These are phyloP conservation scores for Pterobdella sp. DNA, from an alignment of 2,888 invertebrate species.

Conservation along the genomic window DNA sequence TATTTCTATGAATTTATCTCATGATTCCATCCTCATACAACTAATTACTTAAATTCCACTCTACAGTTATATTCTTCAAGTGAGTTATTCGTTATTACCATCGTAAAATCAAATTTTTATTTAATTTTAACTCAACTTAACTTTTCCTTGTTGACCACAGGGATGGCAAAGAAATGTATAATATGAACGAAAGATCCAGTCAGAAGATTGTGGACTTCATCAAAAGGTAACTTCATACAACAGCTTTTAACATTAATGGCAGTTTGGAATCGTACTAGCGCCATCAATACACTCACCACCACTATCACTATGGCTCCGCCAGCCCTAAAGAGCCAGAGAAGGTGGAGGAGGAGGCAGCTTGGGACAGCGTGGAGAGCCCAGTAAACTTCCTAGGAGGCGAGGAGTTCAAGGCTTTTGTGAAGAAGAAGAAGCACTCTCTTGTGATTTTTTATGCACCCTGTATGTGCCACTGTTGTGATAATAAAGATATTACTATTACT, in stretches of 20 bases:
- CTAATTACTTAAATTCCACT: neutral
- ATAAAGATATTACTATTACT: too few species aligned
- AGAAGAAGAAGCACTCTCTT: conserved; percentile 76
- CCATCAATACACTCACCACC: neutral
- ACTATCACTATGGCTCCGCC: neutral
- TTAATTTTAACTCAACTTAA: conserved; percentile 2
- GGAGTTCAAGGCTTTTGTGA: conserved; percentile 65
- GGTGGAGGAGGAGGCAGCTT: conserved; percentile 70
- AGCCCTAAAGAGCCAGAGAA: conserved; percentile 70
- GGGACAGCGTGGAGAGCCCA: conserved; percentile 66
- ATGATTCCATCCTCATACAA: neutral
- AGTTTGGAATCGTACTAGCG: too few species aligned
- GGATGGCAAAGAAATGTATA: conserved; percentile 69
- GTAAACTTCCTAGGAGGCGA: conserved; percentile 70
- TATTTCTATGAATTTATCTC: too few species aligned
- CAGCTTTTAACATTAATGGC: too few species aligned
- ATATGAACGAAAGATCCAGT: conserved; percentile 68
- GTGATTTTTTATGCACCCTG: conserved; percentile 89
- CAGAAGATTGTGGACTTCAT: conserved; percentile 73
- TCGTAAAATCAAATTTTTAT: too few species aligned
- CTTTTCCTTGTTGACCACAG: conserved; percentile 56
- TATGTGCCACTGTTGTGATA: conserved; percentile 55
- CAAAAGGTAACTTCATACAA: too few species aligned
- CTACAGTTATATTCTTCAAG: conserved; percentile 44
- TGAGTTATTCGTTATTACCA: conserved; percentile 35